phyloP scores from a whole-genome alignment of 2,888 invertebrate genomes.

The Tetramorium bicarinatum region DNA sequence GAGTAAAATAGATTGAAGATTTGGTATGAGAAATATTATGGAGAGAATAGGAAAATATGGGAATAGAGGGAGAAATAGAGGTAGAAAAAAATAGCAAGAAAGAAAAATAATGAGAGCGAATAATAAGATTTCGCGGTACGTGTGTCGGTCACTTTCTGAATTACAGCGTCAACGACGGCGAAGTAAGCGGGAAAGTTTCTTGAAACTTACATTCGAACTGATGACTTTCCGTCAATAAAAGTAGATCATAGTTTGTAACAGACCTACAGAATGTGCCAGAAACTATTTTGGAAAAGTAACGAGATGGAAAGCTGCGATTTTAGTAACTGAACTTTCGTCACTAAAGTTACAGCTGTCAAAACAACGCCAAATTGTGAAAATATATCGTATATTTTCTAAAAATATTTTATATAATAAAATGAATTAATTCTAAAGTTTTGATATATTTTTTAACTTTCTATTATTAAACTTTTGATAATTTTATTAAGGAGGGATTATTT shows the following conservation, averaged over 20 bases:
- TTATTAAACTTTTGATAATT: not conserved
- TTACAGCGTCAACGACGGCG: not conserved
- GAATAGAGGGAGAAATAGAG: not conserved
- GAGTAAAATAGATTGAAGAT: not conserved
- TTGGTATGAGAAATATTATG: not conserved
- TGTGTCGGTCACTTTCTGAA: conserved; percentile 12
- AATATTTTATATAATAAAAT: not conserved
- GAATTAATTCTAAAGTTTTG: not conserved
- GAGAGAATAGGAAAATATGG: not conserved
- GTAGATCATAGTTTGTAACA: conserved; percentile 48
- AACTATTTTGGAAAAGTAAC: conserved; percentile 5
- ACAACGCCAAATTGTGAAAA: conserved; percentile 27
- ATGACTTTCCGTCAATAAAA: conserved; percentile 49
- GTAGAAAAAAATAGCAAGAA: not conserved
- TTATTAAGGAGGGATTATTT: not conserved
- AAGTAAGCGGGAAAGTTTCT: conserved; percentile 24
- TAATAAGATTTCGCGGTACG: not conserved
- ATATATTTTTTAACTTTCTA: not conserved
- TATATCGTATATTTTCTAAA: not conserved
- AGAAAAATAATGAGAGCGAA: not conserved
- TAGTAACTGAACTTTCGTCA: conserved; percentile 17
- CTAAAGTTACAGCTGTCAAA: conserved; percentile 35
- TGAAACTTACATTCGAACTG: conserved; percentile 12
- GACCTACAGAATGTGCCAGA: conserved; percentile 43
- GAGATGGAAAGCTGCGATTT: conserved; percentile 14